These are phyloP conservation scores for Cliona cf. orientalis DNA, from an alignment of 37 sponge, comb jelly and placozoan genomes.

Conservation along the genomic window DNA sequence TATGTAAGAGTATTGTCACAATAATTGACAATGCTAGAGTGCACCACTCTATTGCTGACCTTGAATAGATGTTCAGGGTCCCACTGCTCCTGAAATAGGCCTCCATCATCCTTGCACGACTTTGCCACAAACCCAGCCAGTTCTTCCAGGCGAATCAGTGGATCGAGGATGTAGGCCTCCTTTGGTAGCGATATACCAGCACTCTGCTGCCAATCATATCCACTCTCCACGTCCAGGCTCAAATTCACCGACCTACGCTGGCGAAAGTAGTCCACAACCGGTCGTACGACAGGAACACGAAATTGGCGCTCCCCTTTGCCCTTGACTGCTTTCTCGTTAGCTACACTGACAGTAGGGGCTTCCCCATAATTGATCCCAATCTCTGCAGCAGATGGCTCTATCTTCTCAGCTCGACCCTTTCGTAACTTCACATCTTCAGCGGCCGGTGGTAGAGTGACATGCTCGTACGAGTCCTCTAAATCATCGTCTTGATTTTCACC, in stretches of 20 bases:
- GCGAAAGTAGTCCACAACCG: constrained; percentile 1
- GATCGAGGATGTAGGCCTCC: constrained; percentile 26
- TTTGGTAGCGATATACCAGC: constrained; percentile 48
- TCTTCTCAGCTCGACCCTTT: neutral
- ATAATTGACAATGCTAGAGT: neutral
- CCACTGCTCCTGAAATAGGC: constrained; percentile 23
- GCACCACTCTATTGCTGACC: no score
- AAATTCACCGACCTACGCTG: neutral
- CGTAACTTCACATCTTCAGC: constrained; percentile 13
- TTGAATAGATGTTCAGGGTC: constrained; percentile 22
- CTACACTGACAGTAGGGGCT: neutral
- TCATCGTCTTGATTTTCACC: constrained; percentile 23
- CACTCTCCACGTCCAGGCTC: neutral
- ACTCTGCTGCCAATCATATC: constrained; percentile 37
- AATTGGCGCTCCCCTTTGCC: constrained; percentile 16
- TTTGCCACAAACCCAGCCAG: constrained; percentile 42
- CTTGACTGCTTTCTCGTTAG: neutral
- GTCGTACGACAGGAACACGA: constrained; percentile 2
- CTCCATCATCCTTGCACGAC: constrained; percentile 54
- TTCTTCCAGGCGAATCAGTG: constrained; percentile 55
- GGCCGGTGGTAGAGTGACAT: constrained; percentile 41
- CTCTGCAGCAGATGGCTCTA: neutral
- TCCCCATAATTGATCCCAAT: constrained; percentile 31
- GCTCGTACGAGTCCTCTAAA: constrained; percentile 55
- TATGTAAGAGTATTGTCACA: no score